Percentiles rank a stretch among this genome's conserved stretches.
Evolutionary conservation across 2,113 vertebrate genomes (phyloP).

Genomic region (Sphaerodactylus townsendi): DNA sequence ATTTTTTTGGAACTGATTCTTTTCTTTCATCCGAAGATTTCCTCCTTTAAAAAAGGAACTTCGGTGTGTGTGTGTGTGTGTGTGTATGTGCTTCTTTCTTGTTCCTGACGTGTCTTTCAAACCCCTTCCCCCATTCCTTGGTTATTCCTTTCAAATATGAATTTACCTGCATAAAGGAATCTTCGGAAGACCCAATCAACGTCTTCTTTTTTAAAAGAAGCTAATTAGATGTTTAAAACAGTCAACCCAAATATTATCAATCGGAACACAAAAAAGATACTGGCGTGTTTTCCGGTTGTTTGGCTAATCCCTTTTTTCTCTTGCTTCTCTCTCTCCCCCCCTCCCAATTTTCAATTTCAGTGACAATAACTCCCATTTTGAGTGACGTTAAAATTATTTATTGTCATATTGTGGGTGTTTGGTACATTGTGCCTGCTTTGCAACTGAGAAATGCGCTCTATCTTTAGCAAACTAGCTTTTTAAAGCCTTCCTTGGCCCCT

Average conservation of each 20-base stretch:
- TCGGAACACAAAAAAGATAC: slow-evolving; percentile 50
- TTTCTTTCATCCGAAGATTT: neutral
- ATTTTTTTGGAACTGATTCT: neutral
- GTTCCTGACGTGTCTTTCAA: fast-evolving
- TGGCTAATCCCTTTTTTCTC: slow-evolving; percentile 58
- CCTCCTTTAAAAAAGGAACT: too few species aligned
- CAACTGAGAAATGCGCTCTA: slow-evolving; percentile 45
- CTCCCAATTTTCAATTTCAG: slow-evolving; percentile 65
- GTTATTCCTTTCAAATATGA: neutral
- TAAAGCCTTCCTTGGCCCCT: slow-evolving; percentile 27
- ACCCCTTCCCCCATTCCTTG: neutral
- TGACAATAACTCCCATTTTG: slow-evolving; percentile 66
- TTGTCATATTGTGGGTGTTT: slow-evolving; percentile 66
- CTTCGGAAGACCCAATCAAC: slow-evolving; percentile 26
- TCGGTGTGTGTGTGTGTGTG: too few species aligned
- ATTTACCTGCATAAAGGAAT: slow-evolving; percentile 33
- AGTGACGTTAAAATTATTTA: slow-evolving; percentile 73
- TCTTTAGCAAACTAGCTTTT: slow-evolving; percentile 48
- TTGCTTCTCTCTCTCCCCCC: slow-evolving; percentile 50
- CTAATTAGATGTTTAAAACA: slow-evolving; percentile 57
- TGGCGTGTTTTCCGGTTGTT: slow-evolving; percentile 31
- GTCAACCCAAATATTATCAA: slow-evolving; percentile 62
- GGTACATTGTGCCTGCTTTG: slow-evolving; percentile 64
- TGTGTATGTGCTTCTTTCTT: neutral
- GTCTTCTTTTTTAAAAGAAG: slow-evolving; percentile 16